These are phyloP conservation scores for Galeruca laticollis DNA, from an alignment of 2,888 invertebrate species.

Conservation along the genomic window DNA sequence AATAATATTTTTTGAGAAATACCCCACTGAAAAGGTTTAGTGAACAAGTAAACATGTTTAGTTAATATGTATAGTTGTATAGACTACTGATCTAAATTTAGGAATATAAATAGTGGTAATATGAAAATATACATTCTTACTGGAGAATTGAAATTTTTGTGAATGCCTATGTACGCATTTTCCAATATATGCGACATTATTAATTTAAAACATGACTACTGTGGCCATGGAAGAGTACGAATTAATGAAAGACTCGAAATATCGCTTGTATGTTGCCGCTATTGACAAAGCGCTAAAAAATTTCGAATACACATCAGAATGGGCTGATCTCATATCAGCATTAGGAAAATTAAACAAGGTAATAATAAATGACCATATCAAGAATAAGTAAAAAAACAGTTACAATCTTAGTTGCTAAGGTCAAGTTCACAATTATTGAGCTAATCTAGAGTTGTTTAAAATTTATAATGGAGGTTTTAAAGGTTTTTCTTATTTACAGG, in stretches of 20 bases:
- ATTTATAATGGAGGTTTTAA: not conserved
- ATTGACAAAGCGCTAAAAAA: constrained; percentile 90
- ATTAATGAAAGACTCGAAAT: constrained; percentile 84
- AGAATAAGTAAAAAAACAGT: no score
- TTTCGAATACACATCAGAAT: constrained; percentile 95
- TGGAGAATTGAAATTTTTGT: constrained; percentile 12
- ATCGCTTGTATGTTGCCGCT: constrained; percentile 82
- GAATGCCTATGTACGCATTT: constrained; percentile 17
- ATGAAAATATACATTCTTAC: constrained; percentile 22
- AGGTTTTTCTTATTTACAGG: constrained; percentile 67
- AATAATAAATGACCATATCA: constrained; percentile 36
- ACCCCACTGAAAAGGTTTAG: not conserved
- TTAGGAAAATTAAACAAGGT: constrained; percentile 92
- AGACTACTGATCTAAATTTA: constrained; percentile 40
- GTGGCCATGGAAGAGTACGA: constrained; percentile 82
- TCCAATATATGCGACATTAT: constrained; percentile 4
- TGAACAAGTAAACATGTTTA: not conserved
- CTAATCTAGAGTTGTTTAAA: not conserved
- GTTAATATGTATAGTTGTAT: not conserved
- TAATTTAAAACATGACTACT: constrained; percentile 56
- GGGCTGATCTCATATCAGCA: constrained; percentile 93
- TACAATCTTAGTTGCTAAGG: constrained; percentile 7
- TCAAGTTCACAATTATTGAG: not conserved
- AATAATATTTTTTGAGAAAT: not conserved
- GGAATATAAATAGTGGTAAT: constrained; percentile 18